Conservation (phyloP, 2,113 vertebrate genomes). For the Corvus hawaiiensis region DNA sequence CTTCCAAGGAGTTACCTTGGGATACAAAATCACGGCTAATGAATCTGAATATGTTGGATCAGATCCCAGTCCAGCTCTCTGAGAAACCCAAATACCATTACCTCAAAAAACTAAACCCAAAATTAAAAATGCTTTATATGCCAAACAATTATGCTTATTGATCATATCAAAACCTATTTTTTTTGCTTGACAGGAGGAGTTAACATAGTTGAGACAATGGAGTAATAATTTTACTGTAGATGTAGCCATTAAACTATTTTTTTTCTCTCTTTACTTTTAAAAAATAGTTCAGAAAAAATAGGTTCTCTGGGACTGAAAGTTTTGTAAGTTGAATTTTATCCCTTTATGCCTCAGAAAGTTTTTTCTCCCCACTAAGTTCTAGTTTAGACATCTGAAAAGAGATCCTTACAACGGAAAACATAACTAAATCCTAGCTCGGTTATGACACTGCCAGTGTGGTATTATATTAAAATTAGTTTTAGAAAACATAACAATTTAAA, state of each 20-base stretch:
- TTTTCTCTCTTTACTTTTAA: background rate
- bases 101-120: background rate
- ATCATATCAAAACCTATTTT: background rate
- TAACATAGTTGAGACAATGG: background rate
- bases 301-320: background rate
- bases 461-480: background rate
- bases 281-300: background rate
- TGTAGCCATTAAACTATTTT: background rate
- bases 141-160: background rate
- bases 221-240: background rate
- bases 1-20: constrained; percentile 61
- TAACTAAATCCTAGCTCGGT: background rate
- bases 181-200: background rate
- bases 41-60: constrained; percentile 40
- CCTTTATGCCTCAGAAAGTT: background rate
- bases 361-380: background rate
- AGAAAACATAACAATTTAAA: background rate
- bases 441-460: background rate
- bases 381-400: background rate
- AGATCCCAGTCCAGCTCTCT: constrained; percentile 16
- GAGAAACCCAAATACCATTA: constrained; percentile 47
- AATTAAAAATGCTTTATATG: background rate
- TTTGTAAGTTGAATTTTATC: background rate
- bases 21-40: constrained; percentile 44
- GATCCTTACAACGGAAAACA: background rate